phyloP scores from a whole-genome alignment of 2,113 vertebrate species.

The Siniperca chuatsi region DNA sequence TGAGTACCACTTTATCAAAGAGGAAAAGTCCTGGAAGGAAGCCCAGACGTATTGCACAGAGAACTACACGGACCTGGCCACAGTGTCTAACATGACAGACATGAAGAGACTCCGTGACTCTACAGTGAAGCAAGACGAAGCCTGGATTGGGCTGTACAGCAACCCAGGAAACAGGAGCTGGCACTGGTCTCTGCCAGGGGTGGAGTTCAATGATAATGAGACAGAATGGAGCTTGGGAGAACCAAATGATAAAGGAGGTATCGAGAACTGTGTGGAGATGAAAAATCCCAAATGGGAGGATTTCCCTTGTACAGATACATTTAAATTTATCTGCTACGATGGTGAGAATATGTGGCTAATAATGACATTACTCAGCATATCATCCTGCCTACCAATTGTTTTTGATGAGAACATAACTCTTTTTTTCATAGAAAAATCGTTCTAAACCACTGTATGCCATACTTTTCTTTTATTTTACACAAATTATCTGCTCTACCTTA shows the following conservation, averaged over 20 bases:
- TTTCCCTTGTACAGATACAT: accelerated
- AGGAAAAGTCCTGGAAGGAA: neutral
- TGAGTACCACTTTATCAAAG: conserved; percentile 4
- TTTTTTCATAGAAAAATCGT: no score
- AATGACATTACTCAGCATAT: neutral
- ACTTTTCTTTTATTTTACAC: no score
- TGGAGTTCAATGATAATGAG: accelerated
- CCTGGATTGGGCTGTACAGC: conserved; percentile 56
- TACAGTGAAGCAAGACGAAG: accelerated
- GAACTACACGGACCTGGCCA: conserved; percentile 14
- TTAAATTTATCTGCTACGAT: neutral
- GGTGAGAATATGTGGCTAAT: conserved; percentile 34
- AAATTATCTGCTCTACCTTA: neutral
- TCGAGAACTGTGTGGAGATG: neutral
- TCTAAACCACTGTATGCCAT: no score
- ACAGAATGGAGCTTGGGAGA: neutral
- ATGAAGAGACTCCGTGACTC: neutral
- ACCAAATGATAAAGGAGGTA: accelerated
- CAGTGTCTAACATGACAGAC: conserved; percentile 30
- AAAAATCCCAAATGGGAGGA: accelerated
- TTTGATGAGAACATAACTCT: neutral
- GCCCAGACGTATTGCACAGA: conserved; percentile 10
- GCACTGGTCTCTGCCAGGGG: conserved; percentile 51
- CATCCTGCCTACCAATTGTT: neutral
- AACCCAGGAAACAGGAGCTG: accelerated